Base-by-base conservation (phyloP, 92 coral and sea anemone species). In the Paragorgia papillata region DNA sequence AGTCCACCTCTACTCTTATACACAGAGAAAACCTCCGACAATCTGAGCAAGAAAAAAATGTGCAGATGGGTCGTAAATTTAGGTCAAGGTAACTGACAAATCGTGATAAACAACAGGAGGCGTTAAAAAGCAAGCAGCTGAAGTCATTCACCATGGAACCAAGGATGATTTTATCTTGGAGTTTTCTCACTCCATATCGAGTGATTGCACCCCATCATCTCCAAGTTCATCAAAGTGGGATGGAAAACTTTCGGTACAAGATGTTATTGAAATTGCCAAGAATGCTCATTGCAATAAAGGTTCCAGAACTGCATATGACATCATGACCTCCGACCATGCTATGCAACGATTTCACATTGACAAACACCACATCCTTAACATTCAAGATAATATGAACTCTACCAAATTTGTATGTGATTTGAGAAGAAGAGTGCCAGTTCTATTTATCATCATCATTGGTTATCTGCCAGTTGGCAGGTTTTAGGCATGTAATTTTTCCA, bases 311-410 rank as follows among this genome's bases (percentile, higher is more conserved):
- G 58, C 58, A 51, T 51, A 51, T 51, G 58, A 51, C 58, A 51
- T 51, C 19, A 51, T 51, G 58, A 51, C 58, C 20, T 51, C 58
- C 6, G 58, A 51, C 58, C 58, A 51, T 51, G 58, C 58, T 17
- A 51, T 51, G 58, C 9, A 49, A 13, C 41, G 68, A 22, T 61
- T 22, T 61, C 68, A 61, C 37, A 17, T 61, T 61, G 61, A 46
- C 34, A 69, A 44, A 27, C 35, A 69, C 35, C 61, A 69, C 20
- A 44, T 69, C 56, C 24, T 69, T 13, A 43, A 69, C 40, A 63
- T 69, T 22, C 76, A 69, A 44, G 61, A 69, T 34, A 69, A 69
- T 46, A 43, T 69, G 76, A 69, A 69, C 39, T 69, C 61, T 13
- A 43, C 61, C 9, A 63, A 69, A 44, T 69, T 69, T 69, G 61